phyloP scores from a whole-genome alignment of 2,888 invertebrate species.

The Pseudococcus jackbeardsleyi region DNA sequence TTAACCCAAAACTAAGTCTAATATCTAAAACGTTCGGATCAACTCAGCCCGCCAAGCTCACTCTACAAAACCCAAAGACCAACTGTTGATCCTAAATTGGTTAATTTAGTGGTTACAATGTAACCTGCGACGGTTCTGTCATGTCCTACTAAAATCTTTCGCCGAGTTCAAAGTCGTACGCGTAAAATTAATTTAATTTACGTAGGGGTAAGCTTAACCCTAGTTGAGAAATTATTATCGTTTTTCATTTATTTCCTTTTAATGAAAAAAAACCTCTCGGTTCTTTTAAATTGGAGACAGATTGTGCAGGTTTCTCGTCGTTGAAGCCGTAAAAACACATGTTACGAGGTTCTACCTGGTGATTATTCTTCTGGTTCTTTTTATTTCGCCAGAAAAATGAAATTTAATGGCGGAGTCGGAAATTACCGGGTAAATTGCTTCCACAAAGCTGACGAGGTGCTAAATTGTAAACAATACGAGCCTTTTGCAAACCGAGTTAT shows the following conservation, averaged over 20 bases:
- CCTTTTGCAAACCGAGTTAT: not conserved
- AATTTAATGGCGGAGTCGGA: not conserved
- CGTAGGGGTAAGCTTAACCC: not conserved
- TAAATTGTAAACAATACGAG: not conserved
- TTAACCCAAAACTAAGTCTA: not conserved
- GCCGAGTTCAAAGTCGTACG: not conserved
- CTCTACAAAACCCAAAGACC: not conserved
- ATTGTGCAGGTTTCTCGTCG: conserved; percentile 25
- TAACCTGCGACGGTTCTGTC: not conserved
- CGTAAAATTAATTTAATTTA: conserved; percentile 49
- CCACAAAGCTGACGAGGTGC: not conserved
- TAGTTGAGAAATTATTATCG: conserved; percentile 33
- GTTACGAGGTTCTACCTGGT: not conserved
- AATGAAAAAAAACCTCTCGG: not conserved
- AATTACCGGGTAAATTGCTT: not conserved
- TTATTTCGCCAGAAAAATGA: not conserved
- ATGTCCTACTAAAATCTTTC: conserved; percentile 16
- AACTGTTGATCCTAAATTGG: conserved; percentile 61
- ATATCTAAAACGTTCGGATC: conserved; percentile 17
- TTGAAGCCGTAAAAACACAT: conserved; percentile 16
- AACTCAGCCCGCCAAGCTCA: not conserved
- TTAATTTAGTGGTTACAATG: conserved; percentile 34
- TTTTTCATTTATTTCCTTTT: conserved; percentile 44
- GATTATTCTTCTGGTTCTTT: not conserved
- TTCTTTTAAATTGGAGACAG: not conserved